Base-by-base conservation (phyloP, 92 coral and sea anemone genomes). In the Siderastrea radians region DNA sequence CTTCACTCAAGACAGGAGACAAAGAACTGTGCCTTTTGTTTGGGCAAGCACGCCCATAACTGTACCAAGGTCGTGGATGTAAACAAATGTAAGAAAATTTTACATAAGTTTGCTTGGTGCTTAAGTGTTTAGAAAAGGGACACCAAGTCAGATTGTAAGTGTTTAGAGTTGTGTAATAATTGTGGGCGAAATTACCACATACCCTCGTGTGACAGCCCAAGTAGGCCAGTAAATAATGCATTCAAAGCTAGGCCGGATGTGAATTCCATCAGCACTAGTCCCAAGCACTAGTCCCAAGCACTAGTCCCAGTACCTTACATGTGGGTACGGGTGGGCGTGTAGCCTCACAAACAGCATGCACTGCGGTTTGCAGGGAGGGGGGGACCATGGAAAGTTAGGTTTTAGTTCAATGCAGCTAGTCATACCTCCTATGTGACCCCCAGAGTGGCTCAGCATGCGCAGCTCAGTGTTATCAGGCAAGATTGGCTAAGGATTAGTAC, bases 341-440 rank as follows among this genome's bases (percentile, higher is more conserved):
- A 15, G 89, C 89, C 46, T 64, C 76, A 48, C 89, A 85, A 71
- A 88, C 87, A 45, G 91, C 91, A n/a, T 75, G 73, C 53, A 82
- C 88, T 15, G 71, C 58, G 16, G 49, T 85, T 17, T 62, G 47
- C 43, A 65, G 89, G 84, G 75, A 76, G 80, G 89, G 89, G 12
- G 38, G 49, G 19, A 45, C 17, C 45, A 9, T 6, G 55, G 49
- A 86, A 65, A 48, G 93, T 90, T n/a, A 79, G 93, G 63, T 26
- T 26, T 9, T 45, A 84, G 19, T 89, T 89, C 71, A 84, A 84
- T 83, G 53, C 89, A 13, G 93, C 90, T 57, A 89, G 93, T 80
- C 93, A 89, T 17, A 48, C 62, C 16, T 77, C 90, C 14, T 90
- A 78, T 71, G 15, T 90, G 15, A 78, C 93, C 1, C n/a, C 86